Evolutionary conservation across 2,113 vertebrate species (phyloP).

Genomic region (Perccottus glenii): DNA sequence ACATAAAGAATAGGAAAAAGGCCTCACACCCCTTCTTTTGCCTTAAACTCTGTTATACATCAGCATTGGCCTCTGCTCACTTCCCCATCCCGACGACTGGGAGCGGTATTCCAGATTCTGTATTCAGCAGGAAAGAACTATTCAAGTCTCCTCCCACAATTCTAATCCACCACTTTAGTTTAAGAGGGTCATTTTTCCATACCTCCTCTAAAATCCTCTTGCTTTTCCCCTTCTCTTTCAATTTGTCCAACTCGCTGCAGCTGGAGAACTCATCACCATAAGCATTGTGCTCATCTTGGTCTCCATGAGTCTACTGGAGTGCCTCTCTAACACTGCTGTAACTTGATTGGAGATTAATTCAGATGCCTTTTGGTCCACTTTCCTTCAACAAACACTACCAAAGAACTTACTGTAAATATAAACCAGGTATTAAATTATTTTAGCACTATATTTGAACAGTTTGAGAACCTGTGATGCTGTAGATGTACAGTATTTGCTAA

Average conservation of each 20-base stretch:
- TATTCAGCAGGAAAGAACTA: conserved; percentile 28
- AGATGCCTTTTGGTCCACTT: conserved; percentile 43
- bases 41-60: conserved; percentile 25
- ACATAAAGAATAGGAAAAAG: conserved; percentile 18
- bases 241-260: conserved; percentile 57
- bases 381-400: conserved; percentile 12
- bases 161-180: conserved; percentile 37
- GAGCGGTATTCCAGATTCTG: conserved; percentile 51
- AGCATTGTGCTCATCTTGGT: conserved; percentile 36
- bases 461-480: conserved; percentile 7
- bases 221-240: not conserved
- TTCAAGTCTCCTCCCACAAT: conserved; percentile 51
- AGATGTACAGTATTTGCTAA: conserved; percentile 14
- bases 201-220: conserved; percentile 48
- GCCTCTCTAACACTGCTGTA: conserved; percentile 25
- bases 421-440: conserved; percentile 23
- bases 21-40: conserved; percentile 37
- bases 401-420: conserved; percentile 31
- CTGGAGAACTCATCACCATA: conserved; percentile 72
- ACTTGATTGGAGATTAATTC: conserved; percentile 41
- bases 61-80: conserved; percentile 20
- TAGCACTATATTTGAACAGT: not conserved
- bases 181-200: conserved; percentile 57
- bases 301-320: conserved; percentile 4
- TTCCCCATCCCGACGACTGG: conserved; percentile 25